phyloP scores from a whole-genome alignment of 2,888 invertebrate species.

The Formica aserva region DNA sequence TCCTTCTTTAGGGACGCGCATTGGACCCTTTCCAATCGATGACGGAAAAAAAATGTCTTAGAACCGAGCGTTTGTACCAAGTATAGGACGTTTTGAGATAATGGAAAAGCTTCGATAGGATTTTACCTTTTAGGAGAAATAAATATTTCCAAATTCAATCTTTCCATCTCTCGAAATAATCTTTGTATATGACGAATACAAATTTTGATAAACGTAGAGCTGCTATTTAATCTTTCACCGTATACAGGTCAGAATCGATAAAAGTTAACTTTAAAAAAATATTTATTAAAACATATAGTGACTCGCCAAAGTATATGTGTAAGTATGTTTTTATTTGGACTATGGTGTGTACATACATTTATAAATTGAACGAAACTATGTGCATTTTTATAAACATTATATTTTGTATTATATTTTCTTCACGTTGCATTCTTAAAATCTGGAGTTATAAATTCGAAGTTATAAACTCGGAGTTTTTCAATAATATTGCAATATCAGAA shows the following conservation, averaged over 20 bases:
- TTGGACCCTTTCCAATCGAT: neutral
- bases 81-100: neutral
- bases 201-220: neutral
- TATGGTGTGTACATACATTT: neutral
- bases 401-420: neutral
- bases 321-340: neutral
- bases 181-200: constrained; percentile 15
- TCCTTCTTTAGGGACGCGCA: neutral
- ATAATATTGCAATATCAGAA: neutral
- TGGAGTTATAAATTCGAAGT: neutral
- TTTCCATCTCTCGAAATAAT: constrained; percentile 1
- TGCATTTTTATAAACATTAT: neutral
- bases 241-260: neutral
- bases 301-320: neutral
- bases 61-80: neutral
- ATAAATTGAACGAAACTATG: neutral
- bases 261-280: constrained; percentile 8
- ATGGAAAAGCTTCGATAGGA: neutral
- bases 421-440: neutral
- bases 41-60: neutral
- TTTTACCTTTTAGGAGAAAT: neutral
- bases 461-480: neutral
- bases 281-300: constrained; percentile 20
- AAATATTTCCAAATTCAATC: constrained; percentile 20
- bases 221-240: constrained; percentile 14